These are phyloP conservation scores for Eubasilissa regina DNA, from an alignment of 1,140 invertebrate species.

Conservation along the genomic window DNA sequence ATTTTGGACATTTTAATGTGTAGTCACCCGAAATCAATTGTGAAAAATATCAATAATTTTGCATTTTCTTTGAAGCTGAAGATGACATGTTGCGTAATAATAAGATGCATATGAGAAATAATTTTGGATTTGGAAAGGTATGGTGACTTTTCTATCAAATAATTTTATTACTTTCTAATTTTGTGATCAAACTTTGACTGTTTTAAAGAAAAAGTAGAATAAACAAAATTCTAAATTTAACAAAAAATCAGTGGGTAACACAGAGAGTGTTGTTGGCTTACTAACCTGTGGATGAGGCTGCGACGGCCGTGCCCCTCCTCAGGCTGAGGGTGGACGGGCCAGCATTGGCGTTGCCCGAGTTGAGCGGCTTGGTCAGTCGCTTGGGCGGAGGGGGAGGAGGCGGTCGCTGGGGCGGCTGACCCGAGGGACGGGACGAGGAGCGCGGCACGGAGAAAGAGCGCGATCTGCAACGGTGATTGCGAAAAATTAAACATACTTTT, in stretches of 20 bases:
- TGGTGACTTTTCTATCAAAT: too few species aligned
- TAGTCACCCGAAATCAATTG: too few species aligned
- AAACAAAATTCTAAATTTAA: neutral
- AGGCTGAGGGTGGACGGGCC: slow-evolving; percentile 62
- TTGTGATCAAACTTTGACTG: too few species aligned
- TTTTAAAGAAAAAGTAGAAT: too few species aligned
- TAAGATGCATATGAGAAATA: too few species aligned
- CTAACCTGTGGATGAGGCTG: neutral
- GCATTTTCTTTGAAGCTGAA: too few species aligned
- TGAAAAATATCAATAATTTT: too few species aligned
- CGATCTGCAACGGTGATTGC: slow-evolving; percentile 62
- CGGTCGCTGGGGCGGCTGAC: neutral
- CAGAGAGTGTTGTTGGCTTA: neutral
- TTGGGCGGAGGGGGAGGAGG: slow-evolving; percentile 7
- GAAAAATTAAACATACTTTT: too few species aligned
- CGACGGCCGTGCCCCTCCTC: slow-evolving; percentile 53
- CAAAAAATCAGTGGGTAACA: neutral
- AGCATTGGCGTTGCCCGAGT: slow-evolving; percentile 59
- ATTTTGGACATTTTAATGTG: too few species aligned
- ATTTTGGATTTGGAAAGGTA: too few species aligned
- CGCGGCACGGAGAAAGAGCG: slow-evolving; percentile 69
- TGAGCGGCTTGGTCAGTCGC: slow-evolving; percentile 57
- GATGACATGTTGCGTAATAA: too few species aligned
- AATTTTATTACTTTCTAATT: too few species aligned
- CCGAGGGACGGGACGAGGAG: slow-evolving; percentile 57